Conservation (phyloP, 2,113 vertebrate species). For the Indicator indicator region DNA sequence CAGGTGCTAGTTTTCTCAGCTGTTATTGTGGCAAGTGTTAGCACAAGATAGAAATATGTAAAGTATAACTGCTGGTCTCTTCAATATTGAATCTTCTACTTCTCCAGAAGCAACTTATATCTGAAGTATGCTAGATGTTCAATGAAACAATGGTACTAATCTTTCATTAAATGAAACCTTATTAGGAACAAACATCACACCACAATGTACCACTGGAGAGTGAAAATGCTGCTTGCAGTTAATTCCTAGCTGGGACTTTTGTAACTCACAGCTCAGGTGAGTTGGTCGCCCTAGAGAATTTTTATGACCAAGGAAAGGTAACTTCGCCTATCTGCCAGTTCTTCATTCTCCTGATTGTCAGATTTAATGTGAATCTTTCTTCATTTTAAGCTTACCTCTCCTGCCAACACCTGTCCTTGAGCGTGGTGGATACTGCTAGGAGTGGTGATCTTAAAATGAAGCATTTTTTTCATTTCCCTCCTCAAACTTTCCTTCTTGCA, state of each 20-base stretch:
- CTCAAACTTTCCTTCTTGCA: not conserved
- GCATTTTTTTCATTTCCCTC: not conserved
- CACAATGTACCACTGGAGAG: not conserved
- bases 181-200: not conserved
- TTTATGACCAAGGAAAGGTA: not conserved
- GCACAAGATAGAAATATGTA: not conserved
- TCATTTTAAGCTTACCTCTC: not conserved
- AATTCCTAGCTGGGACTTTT: not conserved
- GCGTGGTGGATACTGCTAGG: not conserved
- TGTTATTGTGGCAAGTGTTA: not conserved
- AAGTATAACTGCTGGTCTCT: not conserved
- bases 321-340: not conserved
- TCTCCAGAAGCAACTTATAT: not conserved
- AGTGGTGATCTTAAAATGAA: not conserved
- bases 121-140: not conserved
- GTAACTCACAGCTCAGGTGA: not conserved
- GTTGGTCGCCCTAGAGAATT: not conserved
- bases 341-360: not conserved
- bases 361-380: not conserved
- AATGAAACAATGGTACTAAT: not conserved
- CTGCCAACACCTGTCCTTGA: not conserved
- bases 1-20: not conserved
- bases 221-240: not conserved
- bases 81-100: not conserved
- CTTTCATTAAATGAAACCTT: not conserved